phyloP scores from a whole-genome alignment of 2,888 invertebrate genomes.

The Lottia gigantea region DNA sequence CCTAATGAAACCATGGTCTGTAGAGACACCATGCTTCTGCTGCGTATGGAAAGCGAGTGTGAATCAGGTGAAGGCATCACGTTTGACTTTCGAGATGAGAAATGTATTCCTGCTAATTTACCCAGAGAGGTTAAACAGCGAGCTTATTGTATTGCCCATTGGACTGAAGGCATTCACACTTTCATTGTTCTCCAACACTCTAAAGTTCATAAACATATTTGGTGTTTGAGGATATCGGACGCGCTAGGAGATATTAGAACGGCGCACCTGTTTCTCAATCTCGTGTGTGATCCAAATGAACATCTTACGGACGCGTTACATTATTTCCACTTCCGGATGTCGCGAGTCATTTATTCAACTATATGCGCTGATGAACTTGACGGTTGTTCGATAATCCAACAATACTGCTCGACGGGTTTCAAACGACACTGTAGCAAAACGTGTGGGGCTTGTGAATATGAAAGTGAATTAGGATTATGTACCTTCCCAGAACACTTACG shows the following conservation, averaged over 20 bases:
- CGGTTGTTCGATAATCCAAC: slow-evolving; percentile 38
- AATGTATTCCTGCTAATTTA: slow-evolving; percentile 40
- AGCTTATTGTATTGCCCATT: slow-evolving; percentile 46
- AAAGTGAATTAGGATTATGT: slow-evolving; percentile 41
- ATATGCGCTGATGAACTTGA: slow-evolving; percentile 51
- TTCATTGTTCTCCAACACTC: slow-evolving; percentile 45
- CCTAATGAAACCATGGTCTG: slow-evolving; percentile 34
- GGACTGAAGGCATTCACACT: slow-evolving; percentile 43
- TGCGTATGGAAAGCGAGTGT: slow-evolving; percentile 57
- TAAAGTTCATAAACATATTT: slow-evolving; percentile 25
- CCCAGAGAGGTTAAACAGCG: slow-evolving; percentile 36
- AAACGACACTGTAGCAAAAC: slow-evolving; percentile 31
- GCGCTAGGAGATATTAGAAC: slow-evolving; percentile 39
- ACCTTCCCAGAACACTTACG: slow-evolving; percentile 46
- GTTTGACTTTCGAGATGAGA: slow-evolving; percentile 46
- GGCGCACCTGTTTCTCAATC: slow-evolving; percentile 49
- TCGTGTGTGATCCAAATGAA: slow-evolving; percentile 46
- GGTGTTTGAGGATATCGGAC: slow-evolving; percentile 47
- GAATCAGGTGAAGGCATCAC: slow-evolving; percentile 53
- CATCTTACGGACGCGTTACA: slow-evolving; percentile 22
- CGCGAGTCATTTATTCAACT: slow-evolving; percentile 31
- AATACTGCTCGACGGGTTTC: slow-evolving; percentile 38
- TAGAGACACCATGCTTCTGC: slow-evolving; percentile 24
- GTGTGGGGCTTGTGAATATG: slow-evolving; percentile 28
- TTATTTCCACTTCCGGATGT: slow-evolving; percentile 30